These are phyloP conservation scores for Rhinophrynus dorsalis DNA, from an alignment of 2,797 vertebrate species.

Conservation along the genomic window DNA sequence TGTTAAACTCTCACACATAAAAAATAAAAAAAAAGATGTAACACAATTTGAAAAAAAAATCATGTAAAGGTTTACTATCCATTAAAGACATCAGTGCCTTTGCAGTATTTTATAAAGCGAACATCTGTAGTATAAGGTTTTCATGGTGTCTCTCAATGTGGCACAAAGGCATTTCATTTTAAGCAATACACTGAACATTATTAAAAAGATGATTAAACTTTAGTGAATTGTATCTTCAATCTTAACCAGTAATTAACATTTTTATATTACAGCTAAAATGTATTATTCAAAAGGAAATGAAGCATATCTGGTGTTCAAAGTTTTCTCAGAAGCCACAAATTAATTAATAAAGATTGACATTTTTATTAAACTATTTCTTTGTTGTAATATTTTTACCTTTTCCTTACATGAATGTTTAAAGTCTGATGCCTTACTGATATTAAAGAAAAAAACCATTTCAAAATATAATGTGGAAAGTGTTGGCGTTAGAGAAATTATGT, in stretches of 20 bases:
- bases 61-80: too few relatives aligned
- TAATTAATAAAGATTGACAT: conserved; percentile 59
- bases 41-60: too few relatives aligned
- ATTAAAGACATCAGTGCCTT: too few relatives aligned
- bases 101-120: conserved; percentile 1
- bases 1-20: too few relatives aligned
- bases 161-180: neutral
- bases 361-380: conserved; percentile 56
- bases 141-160: neutral
- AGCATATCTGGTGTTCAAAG: conserved; percentile 55
- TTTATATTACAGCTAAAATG: conserved; percentile 52
- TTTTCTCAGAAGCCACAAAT: conserved; percentile 56
- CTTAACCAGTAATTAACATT: conserved; percentile 60
- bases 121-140: neutral
- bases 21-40: too few relatives aligned
- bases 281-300: conserved; percentile 57
- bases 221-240: conserved; percentile 52
- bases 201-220: conserved; percentile 49
- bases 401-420: conserved; percentile 13
- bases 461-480: too few relatives aligned
- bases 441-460: too few relatives aligned
- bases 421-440: neutral
- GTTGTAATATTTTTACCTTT: neutral
- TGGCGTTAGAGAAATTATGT: too few relatives aligned
- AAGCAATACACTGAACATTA: neutral